These are phyloP conservation scores for Ditula angustiorana DNA, from an alignment of 2,888 invertebrate species.

Conservation along the genomic window DNA sequence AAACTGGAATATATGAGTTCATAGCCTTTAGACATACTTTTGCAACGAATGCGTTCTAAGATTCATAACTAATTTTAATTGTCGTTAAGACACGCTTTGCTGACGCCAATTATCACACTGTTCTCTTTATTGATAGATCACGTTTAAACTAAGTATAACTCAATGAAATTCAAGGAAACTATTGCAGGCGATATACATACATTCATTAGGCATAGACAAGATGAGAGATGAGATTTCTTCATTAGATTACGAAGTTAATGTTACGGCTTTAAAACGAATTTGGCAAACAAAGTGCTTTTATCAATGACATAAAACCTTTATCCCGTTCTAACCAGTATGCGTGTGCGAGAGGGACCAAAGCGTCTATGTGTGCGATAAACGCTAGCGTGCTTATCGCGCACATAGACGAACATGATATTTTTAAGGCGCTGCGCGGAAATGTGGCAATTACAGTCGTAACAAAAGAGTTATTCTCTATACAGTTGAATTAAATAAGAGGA, in stretches of 20 bases:
- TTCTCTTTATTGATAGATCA: constrained; percentile 21
- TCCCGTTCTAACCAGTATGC: too few relatives aligned
- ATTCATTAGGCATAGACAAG: background rate
- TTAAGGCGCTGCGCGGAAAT: too few relatives aligned
- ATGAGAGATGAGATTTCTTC: background rate
- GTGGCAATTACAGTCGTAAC: too few relatives aligned
- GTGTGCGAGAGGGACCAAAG: too few relatives aligned
- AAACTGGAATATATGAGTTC: background rate
- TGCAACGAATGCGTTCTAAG: constrained; percentile 9
- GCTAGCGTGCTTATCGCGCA: too few relatives aligned
- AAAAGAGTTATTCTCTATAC: too few relatives aligned
- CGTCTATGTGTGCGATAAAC: too few relatives aligned
- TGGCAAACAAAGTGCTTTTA: too few relatives aligned
- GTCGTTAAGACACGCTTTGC: constrained; percentile 6
- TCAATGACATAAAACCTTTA: too few relatives aligned
- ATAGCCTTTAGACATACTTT: constrained; percentile 4
- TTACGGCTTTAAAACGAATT: background rate
- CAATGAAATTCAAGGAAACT: background rate
- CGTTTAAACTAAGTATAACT: constrained; percentile 4
- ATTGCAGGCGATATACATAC: background rate
- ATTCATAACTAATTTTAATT: constrained; percentile 19
- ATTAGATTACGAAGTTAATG: background rate
- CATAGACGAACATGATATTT: too few relatives aligned
- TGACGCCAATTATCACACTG: constrained; percentile 6
- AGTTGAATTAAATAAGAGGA: too few relatives aligned